These are phyloP conservation scores for Artibeus jamaicensis DNA, from an alignment of 2,797 vertebrate genomes.

Conservation along the genomic window DNA sequence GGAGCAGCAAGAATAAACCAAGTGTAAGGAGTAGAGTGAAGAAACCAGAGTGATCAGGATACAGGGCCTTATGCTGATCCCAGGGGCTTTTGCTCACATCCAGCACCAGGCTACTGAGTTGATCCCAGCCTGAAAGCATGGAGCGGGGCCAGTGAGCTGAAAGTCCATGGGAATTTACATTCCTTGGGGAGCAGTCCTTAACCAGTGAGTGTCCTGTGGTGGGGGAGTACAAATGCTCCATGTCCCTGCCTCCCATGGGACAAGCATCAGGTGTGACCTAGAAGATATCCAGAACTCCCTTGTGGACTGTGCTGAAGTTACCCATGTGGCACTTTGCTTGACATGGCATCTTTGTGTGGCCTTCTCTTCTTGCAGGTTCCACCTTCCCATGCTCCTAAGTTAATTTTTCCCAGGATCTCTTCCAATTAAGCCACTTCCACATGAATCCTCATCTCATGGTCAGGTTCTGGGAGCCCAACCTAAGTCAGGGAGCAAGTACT, in stretches of 20 bases:
- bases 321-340: neutral
- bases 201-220: neutral
- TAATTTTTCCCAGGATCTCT: neutral
- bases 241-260: neutral
- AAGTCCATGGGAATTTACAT: neutral
- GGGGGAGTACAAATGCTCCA: neutral
- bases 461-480: neutral
- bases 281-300: neutral
- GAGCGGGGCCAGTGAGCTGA: neutral
- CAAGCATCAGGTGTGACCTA: neutral
- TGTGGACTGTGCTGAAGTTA: neutral
- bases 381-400: neutral
- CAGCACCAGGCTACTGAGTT: neutral
- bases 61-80: accelerated
- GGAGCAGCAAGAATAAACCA: neutral
- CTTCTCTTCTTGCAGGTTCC: neutral
- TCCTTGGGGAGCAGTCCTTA: neutral
- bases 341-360: neutral
- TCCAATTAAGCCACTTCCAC: neutral
- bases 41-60: too few species aligned
- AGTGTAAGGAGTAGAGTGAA: neutral
- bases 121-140: neutral
- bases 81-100: neutral
- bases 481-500: neutral
- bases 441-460: neutral